Percentiles rank a stretch among this genome's conserved stretches.
phyloP scores from a whole-genome alignment of 2,888 invertebrate species.

The Phyllotreta striolata region DNA sequence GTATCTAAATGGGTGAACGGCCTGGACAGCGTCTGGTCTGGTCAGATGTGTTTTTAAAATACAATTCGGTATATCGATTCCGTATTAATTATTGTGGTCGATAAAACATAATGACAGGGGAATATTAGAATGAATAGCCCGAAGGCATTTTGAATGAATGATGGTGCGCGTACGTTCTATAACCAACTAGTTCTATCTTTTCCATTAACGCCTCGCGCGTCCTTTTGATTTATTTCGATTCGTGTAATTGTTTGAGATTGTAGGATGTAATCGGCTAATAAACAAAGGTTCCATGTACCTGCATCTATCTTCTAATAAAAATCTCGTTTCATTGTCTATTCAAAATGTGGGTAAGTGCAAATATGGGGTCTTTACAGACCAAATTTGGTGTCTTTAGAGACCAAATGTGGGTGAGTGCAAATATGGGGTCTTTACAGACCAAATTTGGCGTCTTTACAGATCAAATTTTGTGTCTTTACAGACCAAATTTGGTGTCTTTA shows the following conservation, averaged over 20 bases:
- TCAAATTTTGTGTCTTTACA: no score
- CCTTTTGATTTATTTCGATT: conserved; percentile 14
- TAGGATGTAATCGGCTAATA: not conserved
- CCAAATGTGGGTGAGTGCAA: no score
- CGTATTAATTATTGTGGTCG: conserved; percentile 39
- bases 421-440: no score
- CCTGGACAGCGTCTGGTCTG: conserved; percentile 27
- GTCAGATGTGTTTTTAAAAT: conserved; percentile 38
- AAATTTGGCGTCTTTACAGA: no score
- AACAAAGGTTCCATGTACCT: no score
- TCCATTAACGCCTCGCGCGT: conserved; percentile 16
- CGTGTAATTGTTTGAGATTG: conserved; percentile 16
- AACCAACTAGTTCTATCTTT: conserved; percentile 13
- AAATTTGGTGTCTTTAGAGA: no score
- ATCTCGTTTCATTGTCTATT: no score
- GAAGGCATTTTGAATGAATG: conserved; percentile 33
- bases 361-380: no score
- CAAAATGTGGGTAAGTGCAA: no score
- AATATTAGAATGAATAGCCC: conserved; percentile 40
- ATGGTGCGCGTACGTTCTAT: conserved; percentile 37
- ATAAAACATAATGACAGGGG: conserved; percentile 42
- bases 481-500: no score
- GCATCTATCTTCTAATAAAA: no score
- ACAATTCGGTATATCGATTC: conserved; percentile 40
- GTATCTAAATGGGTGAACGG: conserved; percentile 29